Base-by-base conservation (phyloP, 1,140 invertebrate species). In the Myzus persicae region DNA sequence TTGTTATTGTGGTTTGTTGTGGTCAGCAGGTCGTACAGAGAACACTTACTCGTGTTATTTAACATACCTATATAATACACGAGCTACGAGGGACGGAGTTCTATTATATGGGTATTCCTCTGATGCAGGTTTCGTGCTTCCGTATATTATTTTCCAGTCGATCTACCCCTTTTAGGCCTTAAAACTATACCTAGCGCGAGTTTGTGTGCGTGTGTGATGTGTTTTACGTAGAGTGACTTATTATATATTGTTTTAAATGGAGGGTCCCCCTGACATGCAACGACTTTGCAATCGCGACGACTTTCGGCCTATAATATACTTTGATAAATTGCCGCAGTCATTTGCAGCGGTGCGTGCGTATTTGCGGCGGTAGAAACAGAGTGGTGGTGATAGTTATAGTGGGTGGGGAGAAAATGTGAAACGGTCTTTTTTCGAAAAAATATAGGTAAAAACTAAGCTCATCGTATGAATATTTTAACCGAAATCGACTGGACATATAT, bases 391-490 rank as follows among this genome's bases (percentile, higher is more conserved):
- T 18, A 5, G 11, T n/a, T 14, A 3, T 42, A 31, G 1, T 31
- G 2, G 31, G 22, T 6, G 31, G 9, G 51, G 48, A 40, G 8
- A 31, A 44, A 90, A 26, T 59, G 4, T 11, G 26, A 90, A 42
- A 67, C 14, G 11, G 20, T 59, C 0, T 51, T 76, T n/a, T 76
- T 90, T 31, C 44, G 2, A 5, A 44, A 90, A 90, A 89, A 89
- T 36, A 40, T 59, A 42, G 31, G 18, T 38, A 48, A 20, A 51
- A 51, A 36, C 6, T 88, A 90, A 59, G 26, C 51, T 90, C 89
- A 67, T 90, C 89, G 89, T 38, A 42, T 90, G 51, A 90, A 90
- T 90, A 90, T 59, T 90, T 90, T 90, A 90, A 90, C 89, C 14
- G 8, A 67, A 90, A 14, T 54, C 38, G 40, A 40, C 38, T 26